Base-by-base conservation (phyloP, 2,797 vertebrate species). In the Pteropus rufus region DNA sequence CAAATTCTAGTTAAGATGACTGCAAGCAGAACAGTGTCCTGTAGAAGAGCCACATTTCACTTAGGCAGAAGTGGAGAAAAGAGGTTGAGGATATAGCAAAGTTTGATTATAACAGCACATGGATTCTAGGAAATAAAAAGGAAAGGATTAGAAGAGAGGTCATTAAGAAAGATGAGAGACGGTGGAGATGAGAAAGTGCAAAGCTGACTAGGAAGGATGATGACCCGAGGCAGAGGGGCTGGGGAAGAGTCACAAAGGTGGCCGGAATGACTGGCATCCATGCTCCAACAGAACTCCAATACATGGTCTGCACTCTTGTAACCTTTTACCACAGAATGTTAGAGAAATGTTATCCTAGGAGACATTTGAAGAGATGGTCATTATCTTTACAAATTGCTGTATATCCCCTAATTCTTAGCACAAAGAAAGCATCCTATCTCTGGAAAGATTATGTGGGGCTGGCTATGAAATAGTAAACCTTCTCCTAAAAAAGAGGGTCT, bases 391-490 rank as follows among this genome's bases (percentile, higher is more conserved):
- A 92, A 84, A 89, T 10, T 29, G 19, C 52, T 76, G 12, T 77
- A 23, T 46, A 65, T 29, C 3, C 23, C n/a, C 34, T 70, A 52
- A 79, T 41, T 26, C 14, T 79, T 54, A 34, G 15, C 56, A 86
- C 87, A 65, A 95, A 85, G 49, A 93, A 94, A 39, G 14, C n/a
- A 29, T 72, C 72, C 36, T 83, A 56, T 79, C 31, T 93, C 67
- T 84, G 77, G 31, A 39, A 44, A 67, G n/a, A 76, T 76, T 64
- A 49, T 52, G 39, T 67, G 34, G 39, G 29, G 8, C 16, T 88
- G 26, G 76, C 29, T 46, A 79, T 46, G 24, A 19, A 83, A 75
- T 1, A 72, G n/a, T 56, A 80, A 75, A 65, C 81, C 34, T 95
- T 62, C 41, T 81, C 86, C 82, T 77, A 36, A 86, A 36, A 79